These are phyloP conservation scores for Rhorus exstirpatorius DNA, from an alignment of 2,888 invertebrate genomes.

Conservation along the genomic window DNA sequence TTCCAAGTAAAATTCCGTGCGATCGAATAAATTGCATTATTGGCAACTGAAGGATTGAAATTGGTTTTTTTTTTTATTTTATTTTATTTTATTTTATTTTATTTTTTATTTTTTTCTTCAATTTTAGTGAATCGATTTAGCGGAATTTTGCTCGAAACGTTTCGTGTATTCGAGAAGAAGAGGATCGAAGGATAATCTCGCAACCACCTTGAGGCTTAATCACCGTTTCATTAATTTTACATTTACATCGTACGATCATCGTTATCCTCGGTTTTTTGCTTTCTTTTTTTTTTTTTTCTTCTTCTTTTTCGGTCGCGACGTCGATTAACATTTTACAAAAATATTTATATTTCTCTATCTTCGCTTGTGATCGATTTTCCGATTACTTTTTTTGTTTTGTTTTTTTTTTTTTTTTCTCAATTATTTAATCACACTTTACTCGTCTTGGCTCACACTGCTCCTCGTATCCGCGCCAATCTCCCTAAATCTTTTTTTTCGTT, in stretches of 20 bases:
- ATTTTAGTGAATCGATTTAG: too few species aligned
- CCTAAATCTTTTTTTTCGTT: slow-evolving; percentile 11
- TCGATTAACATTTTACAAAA: slow-evolving; percentile 66
- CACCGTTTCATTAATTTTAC: slow-evolving; percentile 41
- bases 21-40: too few species aligned
- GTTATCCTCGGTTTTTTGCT: slow-evolving; percentile 27
- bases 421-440: neutral
- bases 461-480: neutral
- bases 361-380: slow-evolving; percentile 40
- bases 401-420: too few species aligned
- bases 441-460: neutral
- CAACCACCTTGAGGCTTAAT: slow-evolving; percentile 16
- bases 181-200: neutral
- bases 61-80: too few species aligned
- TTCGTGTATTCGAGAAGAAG: too few species aligned
- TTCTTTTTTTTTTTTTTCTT: slow-evolving; percentile 50
- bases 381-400: slow-evolving; percentile 15
- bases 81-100: too few species aligned
- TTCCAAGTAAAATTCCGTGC: slow-evolving; percentile 1
- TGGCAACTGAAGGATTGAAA: too few species aligned
- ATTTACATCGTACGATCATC: slow-evolving; percentile 23
- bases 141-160: too few species aligned
- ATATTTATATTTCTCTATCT: slow-evolving; percentile 66
- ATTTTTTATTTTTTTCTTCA: too few species aligned
- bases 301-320: slow-evolving; percentile 25